Evolutionary conservation across 2,888 invertebrate genomes (phyloP).

Genomic region (Beris morrisii): DNA sequence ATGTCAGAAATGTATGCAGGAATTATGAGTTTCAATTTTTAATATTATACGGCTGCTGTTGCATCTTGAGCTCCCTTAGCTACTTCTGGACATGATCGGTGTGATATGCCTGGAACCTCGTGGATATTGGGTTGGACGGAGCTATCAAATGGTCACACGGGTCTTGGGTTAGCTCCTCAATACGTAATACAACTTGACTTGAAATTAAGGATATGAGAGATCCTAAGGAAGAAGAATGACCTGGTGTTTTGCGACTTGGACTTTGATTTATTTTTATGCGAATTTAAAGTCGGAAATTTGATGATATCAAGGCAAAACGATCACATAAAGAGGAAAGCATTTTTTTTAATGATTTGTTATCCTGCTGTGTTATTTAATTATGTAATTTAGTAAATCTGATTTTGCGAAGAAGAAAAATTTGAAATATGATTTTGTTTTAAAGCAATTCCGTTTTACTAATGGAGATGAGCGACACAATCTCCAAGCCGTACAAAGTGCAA

Average conservation of each 20-base stretch:
- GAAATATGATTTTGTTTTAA: no score
- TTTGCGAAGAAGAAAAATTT: no score
- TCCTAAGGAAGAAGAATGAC: conserved; percentile 29
- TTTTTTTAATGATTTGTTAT: conserved; percentile 9
- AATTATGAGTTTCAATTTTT: conserved; percentile 37
- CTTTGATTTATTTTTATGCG: conserved; percentile 31
- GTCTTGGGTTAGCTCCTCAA: not conserved
- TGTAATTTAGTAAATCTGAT: conserved; percentile 11
- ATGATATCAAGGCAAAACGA: conserved; percentile 13
- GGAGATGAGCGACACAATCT: no score
- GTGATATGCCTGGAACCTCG: conserved; percentile 18
- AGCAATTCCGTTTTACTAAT: no score
- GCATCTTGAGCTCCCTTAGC: conserved; percentile 28
- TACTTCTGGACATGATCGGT: conserved; percentile 25
- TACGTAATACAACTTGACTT: not conserved
- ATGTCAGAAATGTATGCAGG: conserved; percentile 37
- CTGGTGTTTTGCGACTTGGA: conserved; percentile 20
- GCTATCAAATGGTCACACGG: not conserved
- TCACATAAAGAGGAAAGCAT: conserved; percentile 6
- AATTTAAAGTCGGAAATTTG: conserved; percentile 26
- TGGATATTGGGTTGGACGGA: not conserved
- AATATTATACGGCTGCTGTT: conserved; percentile 26
- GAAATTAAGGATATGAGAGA: conserved; percentile 28
- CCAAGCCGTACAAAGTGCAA: no score
- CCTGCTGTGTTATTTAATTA: conserved; percentile 31